phyloP scores from a whole-genome alignment of 2,888 invertebrate species.

The Hirtodrosophila duncani region DNA sequence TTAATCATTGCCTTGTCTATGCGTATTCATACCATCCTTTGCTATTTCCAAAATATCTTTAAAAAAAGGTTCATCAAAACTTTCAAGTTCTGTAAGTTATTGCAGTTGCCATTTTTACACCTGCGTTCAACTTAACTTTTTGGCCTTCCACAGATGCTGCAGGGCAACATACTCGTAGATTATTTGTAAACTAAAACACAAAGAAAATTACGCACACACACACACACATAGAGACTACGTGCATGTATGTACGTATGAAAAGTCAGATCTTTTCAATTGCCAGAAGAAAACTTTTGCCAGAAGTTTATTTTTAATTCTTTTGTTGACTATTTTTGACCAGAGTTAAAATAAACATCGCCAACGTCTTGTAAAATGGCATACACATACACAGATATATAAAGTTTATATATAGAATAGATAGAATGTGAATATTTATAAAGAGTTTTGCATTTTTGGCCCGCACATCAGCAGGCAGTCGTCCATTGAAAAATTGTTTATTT shows the following conservation, averaged over 20 bases:
- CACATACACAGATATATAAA: slow-evolving; percentile 9
- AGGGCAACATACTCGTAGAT: slow-evolving; percentile 29
- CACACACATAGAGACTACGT: slow-evolving; percentile 4
- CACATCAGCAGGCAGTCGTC: slow-evolving; percentile 29
- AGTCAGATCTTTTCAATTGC: slow-evolving; percentile 60
- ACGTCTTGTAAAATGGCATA: slow-evolving; percentile 47
- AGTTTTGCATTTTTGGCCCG: slow-evolving; percentile 64
- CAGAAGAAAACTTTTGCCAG: slow-evolving; percentile 58
- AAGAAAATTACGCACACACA: neutral
- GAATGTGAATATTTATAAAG: slow-evolving; percentile 71
- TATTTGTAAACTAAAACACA: slow-evolving; percentile 20
- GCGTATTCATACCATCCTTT: too few species aligned
- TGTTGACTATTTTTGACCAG: slow-evolving; percentile 54
- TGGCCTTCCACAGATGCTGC: slow-evolving; percentile 1
- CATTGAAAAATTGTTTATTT: slow-evolving; percentile 72
- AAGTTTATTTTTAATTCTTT: slow-evolving; percentile 45
- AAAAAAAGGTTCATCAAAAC: too few species aligned
- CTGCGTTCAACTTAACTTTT: slow-evolving; percentile 31
- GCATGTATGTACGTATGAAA: slow-evolving; percentile 5
- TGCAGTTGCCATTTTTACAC: slow-evolving; percentile 17
- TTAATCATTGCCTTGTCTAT: too few species aligned
- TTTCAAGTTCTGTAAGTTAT: too few species aligned
- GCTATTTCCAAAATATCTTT: too few species aligned
- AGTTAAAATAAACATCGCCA: slow-evolving; percentile 62
- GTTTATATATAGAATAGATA: slow-evolving; percentile 25